These are phyloP conservation scores for Gnathochromis pfefferi DNA, from an alignment of 2,113 vertebrate species.

Conservation along the genomic window DNA sequence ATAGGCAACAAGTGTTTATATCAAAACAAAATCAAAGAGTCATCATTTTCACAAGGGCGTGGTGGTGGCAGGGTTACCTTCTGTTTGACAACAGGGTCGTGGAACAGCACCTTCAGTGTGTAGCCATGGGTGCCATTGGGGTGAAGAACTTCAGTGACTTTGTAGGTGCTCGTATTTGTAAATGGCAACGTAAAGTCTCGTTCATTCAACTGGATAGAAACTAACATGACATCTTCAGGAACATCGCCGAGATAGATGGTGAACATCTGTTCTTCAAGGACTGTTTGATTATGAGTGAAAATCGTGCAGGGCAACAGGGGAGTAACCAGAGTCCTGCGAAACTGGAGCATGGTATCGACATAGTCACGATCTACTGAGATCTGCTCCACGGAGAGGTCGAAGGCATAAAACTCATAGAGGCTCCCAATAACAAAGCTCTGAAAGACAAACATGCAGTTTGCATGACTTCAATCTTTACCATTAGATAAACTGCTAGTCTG, in stretches of 20 bases:
- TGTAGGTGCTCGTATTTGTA: not conserved
- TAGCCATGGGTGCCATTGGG: constrained; percentile 29
- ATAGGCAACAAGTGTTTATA: not conserved
- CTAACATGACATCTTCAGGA: constrained; percentile 43
- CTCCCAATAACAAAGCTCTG: constrained; percentile 40
- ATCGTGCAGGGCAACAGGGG: not conserved
- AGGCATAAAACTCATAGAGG: constrained; percentile 32
- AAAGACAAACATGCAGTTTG: not conserved
- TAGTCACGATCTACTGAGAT: not conserved
- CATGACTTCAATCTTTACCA: not conserved
- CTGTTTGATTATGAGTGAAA: constrained; percentile 11
- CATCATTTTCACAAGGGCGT: accelerated
- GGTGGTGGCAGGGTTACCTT: not conserved
- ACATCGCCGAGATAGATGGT: constrained; percentile 38
- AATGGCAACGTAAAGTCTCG: not conserved
- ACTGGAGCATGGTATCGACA: not conserved
- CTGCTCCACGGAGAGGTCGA: constrained; percentile 53
- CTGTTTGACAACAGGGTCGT: constrained; percentile 8
- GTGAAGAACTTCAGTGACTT: not conserved
- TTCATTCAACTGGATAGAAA: constrained; percentile 39
- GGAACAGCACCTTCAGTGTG: constrained; percentile 47
- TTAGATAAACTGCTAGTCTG: not conserved
- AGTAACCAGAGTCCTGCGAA: constrained; percentile 13
- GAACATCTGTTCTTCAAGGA: constrained; percentile 19
- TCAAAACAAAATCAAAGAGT: not conserved